Evolutionary conservation across 1,140 invertebrate species (phyloP).

Genomic region (Trichogramma pretiosum): DNA sequence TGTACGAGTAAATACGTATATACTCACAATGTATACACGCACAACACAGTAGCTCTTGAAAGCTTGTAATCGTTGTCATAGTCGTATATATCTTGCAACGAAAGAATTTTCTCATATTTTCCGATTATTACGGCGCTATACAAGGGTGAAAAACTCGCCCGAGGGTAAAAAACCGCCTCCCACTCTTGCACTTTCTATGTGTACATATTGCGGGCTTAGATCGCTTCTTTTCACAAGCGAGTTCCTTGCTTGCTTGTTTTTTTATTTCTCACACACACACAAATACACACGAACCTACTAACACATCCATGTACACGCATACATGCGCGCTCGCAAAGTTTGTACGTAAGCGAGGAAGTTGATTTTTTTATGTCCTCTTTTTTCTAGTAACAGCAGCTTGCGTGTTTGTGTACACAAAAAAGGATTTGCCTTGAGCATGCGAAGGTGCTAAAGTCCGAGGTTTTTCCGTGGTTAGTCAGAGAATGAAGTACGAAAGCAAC

Average conservation of each 20-base stretch:
- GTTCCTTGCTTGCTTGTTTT: background rate
- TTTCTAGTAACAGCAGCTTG: too few species aligned
- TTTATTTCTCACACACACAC: background rate
- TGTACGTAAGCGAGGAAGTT: background rate
- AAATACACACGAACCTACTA: background rate
- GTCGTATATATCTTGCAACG: too few species aligned
- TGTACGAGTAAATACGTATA: background rate
- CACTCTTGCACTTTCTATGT: background rate
- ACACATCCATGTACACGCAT: background rate
- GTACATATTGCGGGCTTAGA: slow-evolving; percentile 2
- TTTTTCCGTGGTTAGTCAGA: too few species aligned
- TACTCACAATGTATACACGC: too few species aligned
- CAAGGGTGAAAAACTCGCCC: slow-evolving; percentile 2
- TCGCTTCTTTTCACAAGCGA: slow-evolving; percentile 6
- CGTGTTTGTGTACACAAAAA: too few species aligned
- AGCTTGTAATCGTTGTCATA: background rate
- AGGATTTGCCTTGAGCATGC: too few species aligned
- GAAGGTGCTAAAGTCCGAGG: too few species aligned
- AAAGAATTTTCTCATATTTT: slow-evolving; percentile 19
- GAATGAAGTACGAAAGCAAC: too few species aligned
- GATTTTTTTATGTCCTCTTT: too few species aligned
- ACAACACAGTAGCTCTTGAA: too few species aligned
- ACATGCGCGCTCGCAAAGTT: background rate
- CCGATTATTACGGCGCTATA: slow-evolving; percentile 15
- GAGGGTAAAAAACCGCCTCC: background rate